Evolutionary conservation across 2,113 vertebrate species (phyloP), one percentile per base, ranked within the genome.

Genomic region (Candoia aspera): DNA sequence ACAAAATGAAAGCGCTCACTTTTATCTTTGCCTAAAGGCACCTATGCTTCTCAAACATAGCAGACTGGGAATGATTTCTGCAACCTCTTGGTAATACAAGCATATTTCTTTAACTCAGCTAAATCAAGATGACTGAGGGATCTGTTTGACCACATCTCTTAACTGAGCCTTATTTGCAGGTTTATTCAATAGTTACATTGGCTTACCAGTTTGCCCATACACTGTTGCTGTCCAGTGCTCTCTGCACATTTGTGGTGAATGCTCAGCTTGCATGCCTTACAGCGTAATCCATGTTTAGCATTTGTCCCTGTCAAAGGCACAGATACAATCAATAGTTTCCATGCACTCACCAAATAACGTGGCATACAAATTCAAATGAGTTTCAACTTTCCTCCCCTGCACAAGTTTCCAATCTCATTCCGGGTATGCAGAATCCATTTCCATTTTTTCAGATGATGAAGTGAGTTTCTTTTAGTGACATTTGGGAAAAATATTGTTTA

Each of bases 251-350:
- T 99, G 97, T 99, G 99, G 94, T 99, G 99, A 96, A 99, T 98
- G 96, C 99, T 99, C 99, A 99, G 99, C 97, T 99, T 99, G 94
- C 99, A 99, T 93, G 99, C 99, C 97, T 99, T 99, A 90, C 99
- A 99, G 93, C 99, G 99, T 85, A 99, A 98, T 33, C 99, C 99
- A 0, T 99, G 98, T 93, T 99, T 99, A 4, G 98, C 98, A 0
- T 98, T 99, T 90, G 97, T 98, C 94, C 99, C 99, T 96, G 98
- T 96, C 94, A 96, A 96, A 95, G 29, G 96, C 79, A 98, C 0
- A 0, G 29, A 58, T 92, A 93, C 49, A 19, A 93, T 97, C 95
- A 86, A 96, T 96, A 96, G 42, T 96, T 97, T 95, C 96, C 95
- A 93, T 91, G 87, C 87, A 59, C 90, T 95, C 92, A 93, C 85